These are phyloP conservation scores for Drosophila rufa DNA, from an alignment of 1,140 invertebrate genomes.

Conservation along the genomic window DNA sequence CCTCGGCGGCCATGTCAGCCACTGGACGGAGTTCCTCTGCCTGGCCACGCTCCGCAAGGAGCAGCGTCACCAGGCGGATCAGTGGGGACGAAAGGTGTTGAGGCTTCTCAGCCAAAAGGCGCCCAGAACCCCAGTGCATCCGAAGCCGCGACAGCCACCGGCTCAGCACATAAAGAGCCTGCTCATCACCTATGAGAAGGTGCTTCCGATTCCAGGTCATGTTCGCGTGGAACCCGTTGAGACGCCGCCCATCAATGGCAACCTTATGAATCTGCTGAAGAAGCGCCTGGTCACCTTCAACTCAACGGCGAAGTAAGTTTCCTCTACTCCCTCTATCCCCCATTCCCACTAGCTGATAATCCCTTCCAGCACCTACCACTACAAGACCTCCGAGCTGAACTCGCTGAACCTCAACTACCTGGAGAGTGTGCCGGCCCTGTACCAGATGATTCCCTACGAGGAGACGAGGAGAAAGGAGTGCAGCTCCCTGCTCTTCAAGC, in stretches of 20 bases:
- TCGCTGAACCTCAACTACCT: constrained; percentile 89
- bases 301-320: constrained; percentile 70
- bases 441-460: constrained; percentile 86
- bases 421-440: constrained; percentile 89
- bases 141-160: constrained; percentile 82
- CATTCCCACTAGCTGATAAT: too few species aligned
- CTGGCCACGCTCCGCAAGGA: constrained; percentile 86
- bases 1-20: constrained; percentile 84
- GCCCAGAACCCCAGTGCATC: constrained; percentile 49
- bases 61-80: constrained; percentile 85
- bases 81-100: constrained; percentile 85
- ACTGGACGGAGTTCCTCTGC: constrained; percentile 90
- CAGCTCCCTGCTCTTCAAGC: constrained; percentile 70
- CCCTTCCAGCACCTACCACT: constrained; percentile 76
- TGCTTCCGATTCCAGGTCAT: constrained; percentile 80
- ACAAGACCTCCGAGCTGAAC: constrained; percentile 88
- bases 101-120: constrained; percentile 41
- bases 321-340: too few species aligned
- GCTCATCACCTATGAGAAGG: constrained; percentile 88
- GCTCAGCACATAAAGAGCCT: constrained; percentile 87
- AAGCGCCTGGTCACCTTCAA: constrained; percentile 54
- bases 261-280: constrained; percentile 45
- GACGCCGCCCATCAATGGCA: constrained; percentile 35
- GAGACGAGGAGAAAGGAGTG: constrained; percentile 60
- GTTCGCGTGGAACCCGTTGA: constrained; percentile 22